Percentiles rank a stretch among this genome's conserved stretches.
Evolutionary conservation across 2,797 vertebrate species (phyloP).

Genomic region (Harpagifer antarcticus): DNA sequence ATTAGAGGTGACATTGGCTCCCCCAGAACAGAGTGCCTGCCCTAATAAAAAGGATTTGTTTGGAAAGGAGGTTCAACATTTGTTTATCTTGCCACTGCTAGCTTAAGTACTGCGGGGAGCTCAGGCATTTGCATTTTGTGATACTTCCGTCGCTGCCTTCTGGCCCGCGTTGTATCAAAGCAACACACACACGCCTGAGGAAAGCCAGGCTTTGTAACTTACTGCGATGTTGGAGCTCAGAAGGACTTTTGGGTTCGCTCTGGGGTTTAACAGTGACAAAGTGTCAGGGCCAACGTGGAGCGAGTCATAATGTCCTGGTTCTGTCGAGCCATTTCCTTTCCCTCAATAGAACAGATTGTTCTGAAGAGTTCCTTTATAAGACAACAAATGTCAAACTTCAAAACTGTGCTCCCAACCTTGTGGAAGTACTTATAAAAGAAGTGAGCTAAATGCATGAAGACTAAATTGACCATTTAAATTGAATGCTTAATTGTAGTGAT

Average conservation of each 20-base stretch:
- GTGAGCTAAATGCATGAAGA: background rate
- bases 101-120: constrained; percentile 39
- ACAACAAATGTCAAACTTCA: constrained; percentile 7
- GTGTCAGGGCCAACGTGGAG: constrained; percentile 48
- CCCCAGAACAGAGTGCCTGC: constrained; percentile 23
- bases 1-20: constrained; percentile 35
- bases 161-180: constrained; percentile 24
- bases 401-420: background rate
- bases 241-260: constrained; percentile 17
- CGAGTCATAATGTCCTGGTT: constrained; percentile 53
- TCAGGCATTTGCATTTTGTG: constrained; percentile 61
- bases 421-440: background rate
- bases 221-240: constrained; percentile 4
- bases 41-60: constrained; percentile 60
- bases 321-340: constrained; percentile 44
- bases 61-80: constrained; percentile 59
- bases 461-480: background rate
- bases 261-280: constrained; percentile 32
- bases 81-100: constrained; percentile 47
- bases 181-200: constrained; percentile 35
- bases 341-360: constrained; percentile 45
- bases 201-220: constrained; percentile 38
- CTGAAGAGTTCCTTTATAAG: constrained; percentile 24
- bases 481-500: too few relatives aligned
- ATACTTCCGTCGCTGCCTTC: constrained; percentile 25